Evolutionary conservation across 2,888 invertebrate genomes (phyloP).

Genomic region (Pterostichus madidus): DNA sequence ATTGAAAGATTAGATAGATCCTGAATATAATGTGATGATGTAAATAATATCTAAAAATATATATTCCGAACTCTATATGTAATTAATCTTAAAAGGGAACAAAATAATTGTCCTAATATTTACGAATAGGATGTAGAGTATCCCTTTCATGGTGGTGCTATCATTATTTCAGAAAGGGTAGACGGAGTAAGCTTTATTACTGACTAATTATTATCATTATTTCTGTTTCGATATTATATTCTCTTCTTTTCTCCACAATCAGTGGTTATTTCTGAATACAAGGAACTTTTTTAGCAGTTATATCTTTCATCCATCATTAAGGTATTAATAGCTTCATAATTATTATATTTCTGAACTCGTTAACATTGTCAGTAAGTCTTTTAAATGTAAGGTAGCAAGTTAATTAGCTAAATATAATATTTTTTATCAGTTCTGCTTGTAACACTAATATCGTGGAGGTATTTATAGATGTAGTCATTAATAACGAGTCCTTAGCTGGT

Average conservation of each 20-base stretch:
- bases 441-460: not conserved
- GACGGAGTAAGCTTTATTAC: not conserved
- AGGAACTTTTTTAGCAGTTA: no score
- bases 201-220: not conserved
- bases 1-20: no score
- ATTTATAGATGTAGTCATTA: slow-evolving; percentile 11
- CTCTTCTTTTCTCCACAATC: not conserved
- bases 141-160: not conserved
- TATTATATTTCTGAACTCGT: no score
- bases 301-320: no score
- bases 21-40: no score
- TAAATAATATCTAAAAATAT: no score
- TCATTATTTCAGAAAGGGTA: not conserved
- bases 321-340: no score
- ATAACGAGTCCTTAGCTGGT: slow-evolving; percentile 1
- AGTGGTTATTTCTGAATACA: no score
- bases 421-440: not conserved
- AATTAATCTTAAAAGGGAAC: not conserved
- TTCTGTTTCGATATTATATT: not conserved
- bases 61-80: no score
- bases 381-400: no score
- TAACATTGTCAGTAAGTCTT: no score
- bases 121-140: not conserved
- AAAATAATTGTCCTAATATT: not conserved
- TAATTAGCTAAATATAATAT: slow-evolving; percentile 11